A percentile compares a stretch with the other conserved stretches of the same genome.
phyloP scores from a whole-genome alignment of 2,113 vertebrate species.

The Brachyhypopomus gauderio region DNA sequence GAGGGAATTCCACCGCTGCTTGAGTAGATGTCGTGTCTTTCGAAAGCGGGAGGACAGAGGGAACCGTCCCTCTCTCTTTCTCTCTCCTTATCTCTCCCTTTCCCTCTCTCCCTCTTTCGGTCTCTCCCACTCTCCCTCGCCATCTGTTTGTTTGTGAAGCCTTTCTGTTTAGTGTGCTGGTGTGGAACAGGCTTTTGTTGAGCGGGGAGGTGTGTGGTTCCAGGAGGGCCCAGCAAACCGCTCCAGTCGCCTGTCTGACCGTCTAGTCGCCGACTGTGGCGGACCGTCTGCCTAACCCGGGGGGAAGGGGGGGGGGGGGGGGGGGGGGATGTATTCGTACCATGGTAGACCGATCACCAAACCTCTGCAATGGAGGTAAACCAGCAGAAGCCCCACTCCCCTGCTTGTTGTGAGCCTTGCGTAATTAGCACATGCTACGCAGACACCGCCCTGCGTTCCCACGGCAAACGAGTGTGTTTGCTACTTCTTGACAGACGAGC shows the following conservation, averaged over 20 bases:
- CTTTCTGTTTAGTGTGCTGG: slow-evolving; percentile 34
- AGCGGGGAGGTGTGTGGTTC: background rate
- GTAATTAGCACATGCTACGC: slow-evolving; percentile 28
- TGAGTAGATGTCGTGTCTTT: background rate
- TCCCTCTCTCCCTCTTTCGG: background rate
- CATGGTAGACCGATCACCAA: background rate
- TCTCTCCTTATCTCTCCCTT: background rate
- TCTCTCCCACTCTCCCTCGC: slow-evolving; percentile 20
- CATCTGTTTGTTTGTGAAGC: slow-evolving; percentile 51
- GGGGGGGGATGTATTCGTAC: no score
- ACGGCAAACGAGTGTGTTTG: background rate
- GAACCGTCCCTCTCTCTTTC: no score
- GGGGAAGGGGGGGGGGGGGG: no score
- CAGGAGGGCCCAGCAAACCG: background rate
- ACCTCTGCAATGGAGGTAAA: background rate
- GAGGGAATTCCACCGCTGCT: slow-evolving; percentile 32
- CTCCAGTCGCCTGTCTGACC: background rate
- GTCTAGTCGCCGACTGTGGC: no score
- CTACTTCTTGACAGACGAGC: slow-evolving; percentile 1
- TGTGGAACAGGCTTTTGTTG: slow-evolving; percentile 46
- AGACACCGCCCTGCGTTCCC: background rate
- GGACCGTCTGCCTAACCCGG: no score
- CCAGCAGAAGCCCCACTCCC: background rate
- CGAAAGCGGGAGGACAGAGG: background rate
- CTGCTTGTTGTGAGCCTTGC: background rate